These are phyloP conservation scores for Gari tellinella DNA, from an alignment of 2,888 invertebrate genomes.

Conservation along the genomic window DNA sequence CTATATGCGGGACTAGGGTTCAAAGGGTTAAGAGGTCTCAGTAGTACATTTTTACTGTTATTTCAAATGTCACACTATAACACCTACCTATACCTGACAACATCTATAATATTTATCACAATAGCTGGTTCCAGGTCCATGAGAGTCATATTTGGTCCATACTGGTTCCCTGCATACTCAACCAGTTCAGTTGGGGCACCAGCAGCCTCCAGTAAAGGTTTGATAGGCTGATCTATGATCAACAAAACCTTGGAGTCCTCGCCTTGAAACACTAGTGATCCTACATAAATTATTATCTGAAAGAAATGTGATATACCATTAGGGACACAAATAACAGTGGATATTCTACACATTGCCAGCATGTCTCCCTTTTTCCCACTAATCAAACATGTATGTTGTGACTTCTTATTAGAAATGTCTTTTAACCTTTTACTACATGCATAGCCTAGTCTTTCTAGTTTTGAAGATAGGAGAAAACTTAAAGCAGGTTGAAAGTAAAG, in stretches of 20 bases:
- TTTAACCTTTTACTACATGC: neutral
- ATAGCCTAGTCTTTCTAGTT: too few species aligned
- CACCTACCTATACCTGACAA: slow-evolving; percentile 75
- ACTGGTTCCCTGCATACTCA: slow-evolving; percentile 67
- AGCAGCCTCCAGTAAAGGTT: slow-evolving; percentile 45
- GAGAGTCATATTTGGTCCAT: slow-evolving; percentile 63
- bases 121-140: slow-evolving; percentile 77
- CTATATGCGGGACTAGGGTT: too few species aligned
- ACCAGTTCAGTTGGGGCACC: slow-evolving; percentile 54
- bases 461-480: too few species aligned
- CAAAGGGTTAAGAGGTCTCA: too few species aligned
- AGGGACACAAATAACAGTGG: too few species aligned
- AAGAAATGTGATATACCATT: slow-evolving; percentile 6
- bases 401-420: too few species aligned
- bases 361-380: too few species aligned
- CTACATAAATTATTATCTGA: slow-evolving; percentile 68
- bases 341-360: too few species aligned
- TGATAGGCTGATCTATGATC: slow-evolving; percentile 71
- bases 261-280: slow-evolving; percentile 65
- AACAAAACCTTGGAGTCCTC: slow-evolving; percentile 68
- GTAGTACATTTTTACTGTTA: too few species aligned
- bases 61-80: neutral
- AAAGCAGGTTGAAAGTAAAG: too few species aligned
- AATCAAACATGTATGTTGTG: too few species aligned
- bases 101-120: slow-evolving; percentile 75